Percentiles rank a stretch among this genome's conserved stretches.
Conservation (phyloP, 1,140 invertebrate species). For the Drosophila ananassae region DNA sequence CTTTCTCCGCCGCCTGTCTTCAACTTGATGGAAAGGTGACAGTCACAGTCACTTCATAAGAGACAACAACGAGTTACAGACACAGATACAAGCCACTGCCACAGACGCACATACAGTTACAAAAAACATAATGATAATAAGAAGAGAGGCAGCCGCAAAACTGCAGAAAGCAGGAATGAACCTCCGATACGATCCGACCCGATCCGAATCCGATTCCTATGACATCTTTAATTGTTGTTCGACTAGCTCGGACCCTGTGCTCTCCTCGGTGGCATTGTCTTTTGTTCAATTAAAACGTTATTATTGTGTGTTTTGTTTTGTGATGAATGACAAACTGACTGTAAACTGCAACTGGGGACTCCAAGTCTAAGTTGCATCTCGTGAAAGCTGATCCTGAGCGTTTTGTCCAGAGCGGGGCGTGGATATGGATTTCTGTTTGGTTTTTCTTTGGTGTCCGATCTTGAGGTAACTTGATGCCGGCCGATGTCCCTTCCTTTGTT, state of each 20-base stretch:
- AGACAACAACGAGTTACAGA: conserved; percentile 22
- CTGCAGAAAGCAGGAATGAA: conserved; percentile 31
- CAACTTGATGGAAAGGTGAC: conserved; percentile 78
- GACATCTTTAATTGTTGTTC: conserved; percentile 65
- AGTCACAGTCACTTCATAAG: conserved; percentile 56
- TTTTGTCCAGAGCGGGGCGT: conserved; percentile 59
- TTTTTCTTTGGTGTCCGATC: conserved; percentile 29
- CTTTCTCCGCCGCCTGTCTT: conserved; percentile 65
- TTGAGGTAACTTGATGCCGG: conserved; percentile 68
- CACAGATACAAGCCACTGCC: conserved; percentile 2
- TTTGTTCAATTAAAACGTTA: conserved; percentile 82
- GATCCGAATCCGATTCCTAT: conserved; percentile 39
- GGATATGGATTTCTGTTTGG: conserved; percentile 28
- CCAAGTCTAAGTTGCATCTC: conserved; percentile 72
- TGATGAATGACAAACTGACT: conserved; percentile 58
- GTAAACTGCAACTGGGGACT: conserved; percentile 68
- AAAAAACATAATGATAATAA: conserved; percentile 18
- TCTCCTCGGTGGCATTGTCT: conserved; percentile 49
- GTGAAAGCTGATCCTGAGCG: conserved; percentile 79
- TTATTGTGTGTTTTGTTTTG: conserved; percentile 63
- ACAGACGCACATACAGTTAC: too few relatives aligned
- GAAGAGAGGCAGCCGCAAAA: conserved; percentile 53
- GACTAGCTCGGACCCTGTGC: conserved; percentile 45
- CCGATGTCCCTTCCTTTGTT: conserved; percentile 46
- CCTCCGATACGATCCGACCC: conserved; percentile 13